phyloP scores from a whole-genome alignment of 2,797 vertebrate genomes.

The Glossophaga mutica region DNA sequence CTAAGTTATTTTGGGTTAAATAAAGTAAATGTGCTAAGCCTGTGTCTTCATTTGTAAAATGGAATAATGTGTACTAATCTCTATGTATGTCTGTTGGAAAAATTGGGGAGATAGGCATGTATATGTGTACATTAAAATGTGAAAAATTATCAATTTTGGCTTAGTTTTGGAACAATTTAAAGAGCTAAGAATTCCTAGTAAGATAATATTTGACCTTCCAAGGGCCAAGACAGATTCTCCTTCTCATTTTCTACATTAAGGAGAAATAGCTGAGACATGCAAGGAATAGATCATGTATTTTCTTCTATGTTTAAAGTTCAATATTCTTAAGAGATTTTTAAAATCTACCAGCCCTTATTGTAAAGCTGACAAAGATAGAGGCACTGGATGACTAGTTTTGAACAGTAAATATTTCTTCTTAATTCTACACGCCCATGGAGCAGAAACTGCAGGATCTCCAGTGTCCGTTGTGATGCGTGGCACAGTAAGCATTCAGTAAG shows the following conservation, averaged over 20 bases:
- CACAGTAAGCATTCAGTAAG: background rate
- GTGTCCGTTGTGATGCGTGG: background rate
- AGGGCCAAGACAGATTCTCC: background rate
- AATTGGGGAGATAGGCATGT: background rate
- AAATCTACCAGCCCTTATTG: background rate
- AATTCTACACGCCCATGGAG: background rate
- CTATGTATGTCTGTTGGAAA: background rate
- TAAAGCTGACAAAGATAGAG: background rate
- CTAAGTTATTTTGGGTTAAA: background rate
- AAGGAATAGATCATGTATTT: background rate
- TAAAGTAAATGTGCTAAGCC: background rate
- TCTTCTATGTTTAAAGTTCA: background rate
- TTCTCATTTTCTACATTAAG: background rate
- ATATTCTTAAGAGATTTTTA: background rate
- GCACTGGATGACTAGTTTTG: background rate
- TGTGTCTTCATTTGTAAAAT: background rate
- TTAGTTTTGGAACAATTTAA: slow-evolving; percentile 31
- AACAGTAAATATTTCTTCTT: background rate
- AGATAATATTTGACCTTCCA: background rate
- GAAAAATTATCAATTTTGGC: background rate
- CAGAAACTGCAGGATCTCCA: background rate
- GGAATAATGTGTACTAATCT: background rate
- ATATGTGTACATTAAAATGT: background rate
- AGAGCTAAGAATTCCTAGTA: background rate
- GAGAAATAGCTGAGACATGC: background rate